Percentiles rank a stretch among this genome's conserved stretches.
Conservation (phyloP, 2,797 vertebrate genomes). For the Dromococcyx pavoninus region DNA sequence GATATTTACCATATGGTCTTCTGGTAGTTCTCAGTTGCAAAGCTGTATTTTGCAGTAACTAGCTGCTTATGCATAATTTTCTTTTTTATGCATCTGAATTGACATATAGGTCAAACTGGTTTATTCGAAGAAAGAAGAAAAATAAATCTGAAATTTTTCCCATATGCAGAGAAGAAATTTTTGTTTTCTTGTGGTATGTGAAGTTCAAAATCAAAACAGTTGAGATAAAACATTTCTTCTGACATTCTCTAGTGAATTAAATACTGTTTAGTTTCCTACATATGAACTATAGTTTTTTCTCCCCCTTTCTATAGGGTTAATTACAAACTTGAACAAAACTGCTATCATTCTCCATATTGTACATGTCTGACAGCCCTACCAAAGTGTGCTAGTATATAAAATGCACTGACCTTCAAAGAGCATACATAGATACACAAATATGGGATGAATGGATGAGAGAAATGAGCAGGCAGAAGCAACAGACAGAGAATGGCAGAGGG, state of each 20-base stretch:
- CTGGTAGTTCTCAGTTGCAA: background rate
- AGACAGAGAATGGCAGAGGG: background rate
- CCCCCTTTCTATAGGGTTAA: background rate
- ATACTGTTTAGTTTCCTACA: background rate
- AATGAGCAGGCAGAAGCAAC: background rate
- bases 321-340: background rate
- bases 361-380: background rate
- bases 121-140: background rate
- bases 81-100: background rate
- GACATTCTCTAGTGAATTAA: conserved; percentile 9
- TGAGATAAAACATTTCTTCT: conserved; percentile 6
- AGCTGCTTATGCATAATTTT: background rate
- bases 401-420: background rate
- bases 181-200: background rate
- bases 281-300: background rate
- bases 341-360: background rate
- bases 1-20: background rate
- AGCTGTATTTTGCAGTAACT: background rate
- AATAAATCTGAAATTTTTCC: background rate
- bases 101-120: background rate
- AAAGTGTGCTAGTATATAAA: background rate
- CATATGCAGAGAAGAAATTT: background rate
- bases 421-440: background rate
- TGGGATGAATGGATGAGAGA: background rate
- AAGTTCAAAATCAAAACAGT: background rate